Base-by-base conservation (phyloP, 1,140 invertebrate species). In the Dinoponera quadriceps region DNA sequence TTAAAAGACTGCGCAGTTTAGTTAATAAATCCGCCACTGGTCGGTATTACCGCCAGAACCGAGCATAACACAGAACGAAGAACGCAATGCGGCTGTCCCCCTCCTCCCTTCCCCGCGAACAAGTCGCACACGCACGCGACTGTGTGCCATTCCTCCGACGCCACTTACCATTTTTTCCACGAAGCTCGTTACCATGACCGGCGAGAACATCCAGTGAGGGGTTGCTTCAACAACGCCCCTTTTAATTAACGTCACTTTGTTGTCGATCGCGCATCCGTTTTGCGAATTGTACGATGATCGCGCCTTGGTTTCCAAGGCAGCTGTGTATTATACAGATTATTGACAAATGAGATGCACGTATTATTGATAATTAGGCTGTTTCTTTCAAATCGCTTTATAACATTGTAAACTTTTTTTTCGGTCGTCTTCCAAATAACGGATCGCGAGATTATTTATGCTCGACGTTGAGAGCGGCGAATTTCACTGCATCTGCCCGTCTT, bases 151-250 rank as follows among this genome's bases (percentile, higher is more conserved):
- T 81, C 73, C 74, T 73, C 83, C 87, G 59, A 63, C 82, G 86
- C 75, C 90, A 90, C 88, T 91, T 91, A 91, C 88, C 86, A 90
- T 91, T 83, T 93, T 89, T 93, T 93, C 92, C 91, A 92, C 88
- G 91, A 93, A 93, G 81, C 91, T 91, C 88, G 91, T 92, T 92
- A 91, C 91, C 90, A 92, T 90, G 89, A 90, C 88, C 89, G 89
- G 89, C 89, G 90, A 93, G 86, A 92, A 91, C 51, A 63, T 62
- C 55, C 55, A 68, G 74, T 74, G 60, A 81, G 60, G 75, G 80
- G 68, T 88, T 90, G 85, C 89, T 91, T 90, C 85, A 89, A 89
- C 86, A 91, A 92, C 88, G 85, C 86, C 88, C 82, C 82, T 84
- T 89, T 92, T 93, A 93, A 93, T 93, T 93, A 91, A 88, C 84